These are phyloP conservation scores for Pagetopsis macropterus DNA, from an alignment of 2,797 vertebrate genomes.

Conservation along the genomic window DNA sequence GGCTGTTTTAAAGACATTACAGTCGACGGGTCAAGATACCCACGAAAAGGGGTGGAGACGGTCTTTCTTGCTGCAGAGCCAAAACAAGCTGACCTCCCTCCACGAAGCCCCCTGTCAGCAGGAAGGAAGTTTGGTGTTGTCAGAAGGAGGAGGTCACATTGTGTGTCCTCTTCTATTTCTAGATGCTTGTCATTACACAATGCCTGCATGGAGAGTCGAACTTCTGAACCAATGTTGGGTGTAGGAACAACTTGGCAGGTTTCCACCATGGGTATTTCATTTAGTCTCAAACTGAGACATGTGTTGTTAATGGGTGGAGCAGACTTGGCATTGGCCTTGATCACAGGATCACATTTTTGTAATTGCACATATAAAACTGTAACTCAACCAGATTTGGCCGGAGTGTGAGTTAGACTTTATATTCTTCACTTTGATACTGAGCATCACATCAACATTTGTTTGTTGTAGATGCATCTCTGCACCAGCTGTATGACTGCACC, in stretches of 20 bases:
- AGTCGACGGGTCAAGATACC: slow-evolving; percentile 54
- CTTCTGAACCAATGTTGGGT: not conserved
- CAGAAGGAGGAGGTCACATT: slow-evolving; percentile 57
- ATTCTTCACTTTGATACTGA: slow-evolving; percentile 21
- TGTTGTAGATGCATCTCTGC: slow-evolving; percentile 49
- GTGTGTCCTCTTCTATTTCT: slow-evolving; percentile 52
- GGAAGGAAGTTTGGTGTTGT: slow-evolving; percentile 78
- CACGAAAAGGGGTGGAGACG: slow-evolving; percentile 61
- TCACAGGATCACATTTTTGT: slow-evolving; percentile 24
- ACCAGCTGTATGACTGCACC: slow-evolving; percentile 49
- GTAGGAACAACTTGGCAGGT: slow-evolving; percentile 16
- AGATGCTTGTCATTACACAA: slow-evolving; percentile 48
- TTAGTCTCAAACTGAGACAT: not conserved
- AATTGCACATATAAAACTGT: slow-evolving; percentile 44
- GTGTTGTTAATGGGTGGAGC: not conserved
- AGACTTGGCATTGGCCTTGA: slow-evolving; percentile 20
- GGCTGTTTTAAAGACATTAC: slow-evolving; percentile 9
- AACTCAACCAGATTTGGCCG: slow-evolving; percentile 7
- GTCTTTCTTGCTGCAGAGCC: slow-evolving; percentile 40
- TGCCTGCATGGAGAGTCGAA: slow-evolving; percentile 15
- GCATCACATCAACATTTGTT: slow-evolving; percentile 4
- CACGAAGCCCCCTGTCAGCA: slow-evolving; percentile 48
- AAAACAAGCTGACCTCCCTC: slow-evolving; percentile 61
- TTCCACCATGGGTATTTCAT: slow-evolving; percentile 10
- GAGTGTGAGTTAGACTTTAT: slow-evolving; percentile 10